These are phyloP conservation scores for Vidua chalybeata DNA, from an alignment of 2,113 vertebrate genomes.

Conservation along the genomic window DNA sequence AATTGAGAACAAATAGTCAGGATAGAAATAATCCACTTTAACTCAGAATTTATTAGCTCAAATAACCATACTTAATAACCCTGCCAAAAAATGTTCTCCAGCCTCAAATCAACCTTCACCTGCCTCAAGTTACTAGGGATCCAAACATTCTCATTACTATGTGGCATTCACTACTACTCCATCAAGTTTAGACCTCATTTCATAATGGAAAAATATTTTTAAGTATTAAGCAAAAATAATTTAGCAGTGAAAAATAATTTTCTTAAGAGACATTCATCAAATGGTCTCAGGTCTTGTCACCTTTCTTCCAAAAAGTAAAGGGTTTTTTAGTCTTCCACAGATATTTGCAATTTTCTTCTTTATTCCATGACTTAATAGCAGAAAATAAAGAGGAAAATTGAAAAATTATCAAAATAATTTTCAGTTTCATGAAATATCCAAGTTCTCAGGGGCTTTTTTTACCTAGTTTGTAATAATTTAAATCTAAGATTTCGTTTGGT, in stretches of 20 bases:
- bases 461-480: background rate
- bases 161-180: background rate
- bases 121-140: background rate
- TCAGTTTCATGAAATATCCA: background rate
- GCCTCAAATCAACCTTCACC: background rate
- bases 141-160: background rate
- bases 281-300: background rate
- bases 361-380: background rate
- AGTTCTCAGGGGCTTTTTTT: background rate
- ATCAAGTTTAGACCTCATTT: background rate
- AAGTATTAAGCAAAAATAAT: background rate
- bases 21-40: background rate
- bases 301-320: background rate
- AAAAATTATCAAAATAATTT: background rate
- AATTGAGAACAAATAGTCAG: background rate
- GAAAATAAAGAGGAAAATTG: background rate
- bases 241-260: background rate
- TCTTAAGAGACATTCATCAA: background rate
- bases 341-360: background rate
- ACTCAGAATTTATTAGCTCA: background rate
- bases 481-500: background rate
- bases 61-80: background rate
- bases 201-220: background rate
- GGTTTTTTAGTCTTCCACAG: background rate
- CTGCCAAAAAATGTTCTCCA: background rate